Conservation (phyloP, 2,113 vertebrate genomes). For the Sylvilagus bachmani region DNA sequence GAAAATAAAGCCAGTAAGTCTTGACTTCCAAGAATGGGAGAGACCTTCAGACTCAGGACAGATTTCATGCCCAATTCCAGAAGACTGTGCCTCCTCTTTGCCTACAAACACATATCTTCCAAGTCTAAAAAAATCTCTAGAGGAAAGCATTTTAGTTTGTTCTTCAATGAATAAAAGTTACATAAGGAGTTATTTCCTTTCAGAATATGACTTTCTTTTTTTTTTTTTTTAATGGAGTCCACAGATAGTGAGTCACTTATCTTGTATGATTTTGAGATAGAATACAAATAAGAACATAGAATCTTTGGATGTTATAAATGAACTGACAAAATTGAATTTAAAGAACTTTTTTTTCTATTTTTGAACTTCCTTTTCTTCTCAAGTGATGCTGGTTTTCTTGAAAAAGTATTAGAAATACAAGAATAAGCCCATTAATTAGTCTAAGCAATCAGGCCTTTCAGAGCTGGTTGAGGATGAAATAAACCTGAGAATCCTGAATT, state of each 20-base stretch:
- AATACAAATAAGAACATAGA: neutral
- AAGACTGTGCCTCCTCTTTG: neutral
- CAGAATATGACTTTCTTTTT: neutral
- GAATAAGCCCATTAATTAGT: neutral
- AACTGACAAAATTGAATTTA: neutral
- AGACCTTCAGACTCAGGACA: neutral
- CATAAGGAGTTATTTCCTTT: neutral
- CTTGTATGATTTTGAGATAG: neutral
- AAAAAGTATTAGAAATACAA: slow-evolving; percentile 37
- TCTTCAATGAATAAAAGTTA: slow-evolving; percentile 35
- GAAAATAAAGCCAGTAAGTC: slow-evolving; percentile 39
- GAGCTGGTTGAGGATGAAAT: slow-evolving; percentile 29
- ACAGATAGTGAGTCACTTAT: neutral
- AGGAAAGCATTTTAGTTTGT: neutral
- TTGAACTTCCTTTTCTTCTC: neutral
- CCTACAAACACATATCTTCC: neutral
- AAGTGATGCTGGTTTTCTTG: slow-evolving; percentile 20
- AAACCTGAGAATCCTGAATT: neutral
- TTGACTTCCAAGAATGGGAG: slow-evolving; percentile 29
- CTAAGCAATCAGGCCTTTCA: neutral
- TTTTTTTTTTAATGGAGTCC: slow-evolving; percentile 4
- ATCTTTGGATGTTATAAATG: slow-evolving; percentile 23
- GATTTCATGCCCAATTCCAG: neutral
- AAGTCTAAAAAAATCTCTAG: slow-evolving; percentile 3
- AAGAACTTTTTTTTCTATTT: slow-evolving; percentile 47